Base-by-base conservation (phyloP, 2,888 invertebrate species). In the Acrobasis repandana region DNA sequence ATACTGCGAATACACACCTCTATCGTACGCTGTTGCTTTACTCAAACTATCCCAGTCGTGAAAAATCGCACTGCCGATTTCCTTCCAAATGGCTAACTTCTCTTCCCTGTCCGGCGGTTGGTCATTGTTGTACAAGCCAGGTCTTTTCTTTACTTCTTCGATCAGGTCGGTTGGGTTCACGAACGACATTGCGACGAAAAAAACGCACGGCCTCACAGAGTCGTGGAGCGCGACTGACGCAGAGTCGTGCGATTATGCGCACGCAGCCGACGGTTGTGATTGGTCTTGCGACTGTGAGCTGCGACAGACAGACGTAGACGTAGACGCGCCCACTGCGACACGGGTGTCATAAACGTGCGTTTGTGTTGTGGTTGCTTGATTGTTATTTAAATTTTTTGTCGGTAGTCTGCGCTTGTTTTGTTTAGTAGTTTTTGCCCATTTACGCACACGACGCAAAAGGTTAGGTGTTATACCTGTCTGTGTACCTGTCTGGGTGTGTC, bases 71-170 rank as follows among this genome's bases (percentile, higher is more conserved):
- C 85, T 85, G 33, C 90, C 91, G 33, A 92, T 78, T 65, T 91
- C 85, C 71, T 90, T 90, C 91, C 91, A 92, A 60, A 88, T 68
- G 58, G 75, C 74, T 61, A 91, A 73, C 65, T 85, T 85, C 64
- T 92, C 93, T 67, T 89, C 83, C 52, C 93, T 81, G 76, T 93
- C 88, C 61, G 92, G 79, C 66, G 93, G 89, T 75, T 90, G 83
- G 66, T 83, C 91, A 72, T 77, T 57, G 52, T 76, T 78, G 72
- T 87, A 90, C 63, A 90, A 67, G 0, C 80, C 83, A 0, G 88
- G 90, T 58, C 93, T 86, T 68, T 86, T 88, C 71, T 91, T 90
- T 46, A 90, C 81, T 73, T 88, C 92, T 61, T 85, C 86, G 72
- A 92, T 91, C 69, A 92, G 69, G 57, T 76, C 73, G 16, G 80